Percentiles rank a stretch among this genome's conserved stretches.
Conservation (phyloP, 2,113 vertebrate species). For the Cairina moschata region DNA sequence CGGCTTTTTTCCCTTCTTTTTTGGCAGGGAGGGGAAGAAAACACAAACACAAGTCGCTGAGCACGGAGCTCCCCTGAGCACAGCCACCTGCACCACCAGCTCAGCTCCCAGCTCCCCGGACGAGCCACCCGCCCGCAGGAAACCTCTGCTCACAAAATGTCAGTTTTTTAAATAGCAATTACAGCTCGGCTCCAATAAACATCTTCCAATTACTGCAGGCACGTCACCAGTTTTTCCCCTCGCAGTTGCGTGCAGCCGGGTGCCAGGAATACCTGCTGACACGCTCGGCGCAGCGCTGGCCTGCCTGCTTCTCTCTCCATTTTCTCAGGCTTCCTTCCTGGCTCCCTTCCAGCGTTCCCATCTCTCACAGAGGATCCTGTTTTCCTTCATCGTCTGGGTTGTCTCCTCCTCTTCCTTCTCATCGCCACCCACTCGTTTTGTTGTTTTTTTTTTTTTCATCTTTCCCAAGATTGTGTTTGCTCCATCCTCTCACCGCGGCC, state of each 20-base stretch:
- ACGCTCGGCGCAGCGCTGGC: neutral
- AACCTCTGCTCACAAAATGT: fast-evolving
- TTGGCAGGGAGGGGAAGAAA: neutral
- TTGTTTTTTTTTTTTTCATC: neutral
- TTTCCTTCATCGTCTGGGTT: conserved; percentile 31
- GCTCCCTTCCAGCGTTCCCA: conserved; percentile 55
- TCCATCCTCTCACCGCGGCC: neutral
- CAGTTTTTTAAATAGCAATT: too few relatives aligned
- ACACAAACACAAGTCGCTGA: neutral
- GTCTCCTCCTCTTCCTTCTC: conserved; percentile 71
- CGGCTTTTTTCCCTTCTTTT: neutral
- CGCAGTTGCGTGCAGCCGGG: neutral
- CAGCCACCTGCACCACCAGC: neutral
- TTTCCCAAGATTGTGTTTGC: conserved; percentile 34
- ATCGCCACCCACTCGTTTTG: conserved; percentile 35
- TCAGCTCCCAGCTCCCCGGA: neutral
- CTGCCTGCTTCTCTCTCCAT: conserved; percentile 35
- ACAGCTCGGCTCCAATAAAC: neutral
- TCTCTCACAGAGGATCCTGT: conserved; percentile 59
- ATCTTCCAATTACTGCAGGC: neutral
- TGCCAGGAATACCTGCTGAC: conserved; percentile 21
- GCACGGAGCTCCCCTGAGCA: neutral
- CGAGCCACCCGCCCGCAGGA: too few relatives aligned
- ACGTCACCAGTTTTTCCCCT: neutral
- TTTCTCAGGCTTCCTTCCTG: conserved; percentile 70